These are phyloP conservation scores for Eueremaeus valkanovi DNA, from an alignment of 2,888 invertebrate species.

Conservation along the genomic window DNA sequence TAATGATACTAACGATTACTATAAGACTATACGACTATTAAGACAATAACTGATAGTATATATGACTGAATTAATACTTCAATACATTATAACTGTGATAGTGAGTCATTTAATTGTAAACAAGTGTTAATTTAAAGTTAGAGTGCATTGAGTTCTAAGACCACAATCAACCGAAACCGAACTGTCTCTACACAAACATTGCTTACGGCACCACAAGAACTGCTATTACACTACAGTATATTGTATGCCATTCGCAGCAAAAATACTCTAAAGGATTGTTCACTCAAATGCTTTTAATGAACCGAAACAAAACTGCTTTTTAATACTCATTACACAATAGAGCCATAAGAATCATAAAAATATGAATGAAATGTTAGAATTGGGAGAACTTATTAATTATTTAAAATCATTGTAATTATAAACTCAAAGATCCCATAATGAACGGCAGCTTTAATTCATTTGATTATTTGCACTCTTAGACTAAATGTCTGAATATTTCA, in stretches of 20 bases:
- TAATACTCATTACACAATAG: slow-evolving; percentile 6
- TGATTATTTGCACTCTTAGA: not conserved
- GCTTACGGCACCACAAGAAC: not conserved
- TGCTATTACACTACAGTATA: no score
- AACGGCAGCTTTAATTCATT: not conserved
- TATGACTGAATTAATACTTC: not conserved
- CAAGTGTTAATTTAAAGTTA: not conserved
- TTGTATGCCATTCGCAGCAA: not conserved
- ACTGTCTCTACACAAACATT: not conserved
- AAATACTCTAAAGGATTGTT: slow-evolving; percentile 2
- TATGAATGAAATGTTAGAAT: not conserved
- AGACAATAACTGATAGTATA: no score
- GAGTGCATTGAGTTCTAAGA: no score
- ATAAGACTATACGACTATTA: not conserved
- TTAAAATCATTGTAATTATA: not conserved
- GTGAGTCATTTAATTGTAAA: not conserved
- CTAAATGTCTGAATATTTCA: not conserved
- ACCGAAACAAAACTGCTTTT: not conserved
- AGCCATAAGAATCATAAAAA: not conserved
- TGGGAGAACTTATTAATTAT: slow-evolving; percentile 3
- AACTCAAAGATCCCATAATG: not conserved
- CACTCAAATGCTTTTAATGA: not conserved
- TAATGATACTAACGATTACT: not conserved
- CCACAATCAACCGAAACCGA: no score
- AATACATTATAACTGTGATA: not conserved